phyloP scores from a whole-genome alignment of 2,888 invertebrate genomes.

The Heliconius cydno region DNA sequence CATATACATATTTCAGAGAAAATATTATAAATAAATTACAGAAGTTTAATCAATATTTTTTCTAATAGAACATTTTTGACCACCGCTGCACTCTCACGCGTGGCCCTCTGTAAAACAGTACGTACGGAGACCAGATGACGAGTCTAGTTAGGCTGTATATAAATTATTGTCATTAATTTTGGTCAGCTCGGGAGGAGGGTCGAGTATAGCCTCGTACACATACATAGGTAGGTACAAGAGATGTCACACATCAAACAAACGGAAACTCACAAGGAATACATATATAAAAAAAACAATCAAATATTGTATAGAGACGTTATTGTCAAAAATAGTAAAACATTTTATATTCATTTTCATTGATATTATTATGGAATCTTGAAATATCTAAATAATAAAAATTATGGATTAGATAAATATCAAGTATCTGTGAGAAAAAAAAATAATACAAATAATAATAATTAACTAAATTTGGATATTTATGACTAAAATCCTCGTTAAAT shows the following conservation, averaged over 20 bases:
- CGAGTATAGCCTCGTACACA: slow-evolving; percentile 46
- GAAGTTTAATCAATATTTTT: slow-evolving; percentile 10
- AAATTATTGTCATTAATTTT: slow-evolving; percentile 81
- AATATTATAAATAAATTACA: background rate
- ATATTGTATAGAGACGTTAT: slow-evolving; percentile 52
- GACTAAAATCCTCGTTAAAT: slow-evolving; percentile 82
- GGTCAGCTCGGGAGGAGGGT: slow-evolving; percentile 74
- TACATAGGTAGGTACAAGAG: slow-evolving; percentile 45
- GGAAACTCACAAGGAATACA: slow-evolving; percentile 10
- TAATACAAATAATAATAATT: slow-evolving; percentile 74
- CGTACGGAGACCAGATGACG: slow-evolving; percentile 65
- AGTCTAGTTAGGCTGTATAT: slow-evolving; percentile 74
- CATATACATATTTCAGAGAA: slow-evolving; percentile 13
- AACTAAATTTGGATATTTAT: slow-evolving; percentile 84
- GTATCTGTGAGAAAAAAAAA: slow-evolving; percentile 66
- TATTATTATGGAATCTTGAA: slow-evolving; percentile 56
- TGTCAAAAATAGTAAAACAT: slow-evolving; percentile 57
- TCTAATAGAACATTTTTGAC: slow-evolving; percentile 14
- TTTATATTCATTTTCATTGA: slow-evolving; percentile 57
- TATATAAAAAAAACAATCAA: slow-evolving; percentile 13
- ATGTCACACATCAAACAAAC: slow-evolving; percentile 45
- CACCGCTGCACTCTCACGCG: slow-evolving; percentile 50
- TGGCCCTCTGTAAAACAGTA: slow-evolving; percentile 49
- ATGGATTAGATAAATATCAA: slow-evolving; percentile 68
- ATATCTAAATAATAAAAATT: slow-evolving; percentile 59